Evolutionary conservation across 2,888 invertebrate species (phyloP).

Genomic region (Harpalus rubripes): DNA sequence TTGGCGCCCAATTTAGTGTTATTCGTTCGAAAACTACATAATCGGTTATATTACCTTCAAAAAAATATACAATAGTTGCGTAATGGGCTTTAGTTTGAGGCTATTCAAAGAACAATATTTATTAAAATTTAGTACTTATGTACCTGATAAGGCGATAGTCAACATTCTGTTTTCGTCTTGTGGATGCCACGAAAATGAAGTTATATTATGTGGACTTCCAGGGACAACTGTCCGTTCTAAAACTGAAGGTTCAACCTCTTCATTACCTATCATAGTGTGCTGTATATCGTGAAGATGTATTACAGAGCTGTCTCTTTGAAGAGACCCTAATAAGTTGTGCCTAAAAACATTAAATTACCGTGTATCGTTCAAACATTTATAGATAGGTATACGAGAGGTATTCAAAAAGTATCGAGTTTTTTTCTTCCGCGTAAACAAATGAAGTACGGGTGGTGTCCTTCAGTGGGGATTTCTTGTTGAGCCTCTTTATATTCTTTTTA

Average conservation of each 20-base stretch:
- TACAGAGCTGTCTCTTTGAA: conserved; percentile 88
- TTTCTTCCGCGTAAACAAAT: no score
- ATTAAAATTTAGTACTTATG: no score
- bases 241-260: conserved; percentile 87
- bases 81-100: no score
- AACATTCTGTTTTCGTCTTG: conserved; percentile 88
- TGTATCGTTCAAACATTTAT: no score
- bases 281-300: conserved; percentile 93
- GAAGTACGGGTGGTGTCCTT: no score
- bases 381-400: no score
- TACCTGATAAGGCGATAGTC: conserved; percentile 82
- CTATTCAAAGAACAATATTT: no score
- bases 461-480: no score
- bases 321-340: conserved; percentile 87
- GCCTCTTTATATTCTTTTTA: no score
- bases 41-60: conserved; percentile 83
- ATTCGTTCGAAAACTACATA: conserved; percentile 90
- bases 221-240: conserved; percentile 84
- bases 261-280: conserved; percentile 82
- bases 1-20: conserved; percentile 89
- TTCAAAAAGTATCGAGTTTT: no score
- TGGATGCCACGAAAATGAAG: conserved; percentile 94
- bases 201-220: conserved; percentile 78
- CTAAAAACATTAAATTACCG: conserved; percentile 74
- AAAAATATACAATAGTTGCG: no score